Conservation (phyloP, 2,888 invertebrate species). For the Volucella inanis region DNA sequence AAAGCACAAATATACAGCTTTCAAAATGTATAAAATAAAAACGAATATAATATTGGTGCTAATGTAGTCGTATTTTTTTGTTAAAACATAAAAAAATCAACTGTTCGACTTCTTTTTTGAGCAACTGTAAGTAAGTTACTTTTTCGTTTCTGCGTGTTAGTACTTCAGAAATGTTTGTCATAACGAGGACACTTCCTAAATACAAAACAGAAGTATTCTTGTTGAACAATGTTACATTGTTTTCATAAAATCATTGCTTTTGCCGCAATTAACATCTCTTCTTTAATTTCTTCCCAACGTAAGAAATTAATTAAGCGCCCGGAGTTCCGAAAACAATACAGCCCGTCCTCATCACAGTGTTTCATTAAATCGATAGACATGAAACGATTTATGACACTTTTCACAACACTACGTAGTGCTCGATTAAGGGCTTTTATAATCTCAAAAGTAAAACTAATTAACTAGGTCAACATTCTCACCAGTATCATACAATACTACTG, state of each 20-base stretch:
- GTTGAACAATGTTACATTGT: too few species aligned
- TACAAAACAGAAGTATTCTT: too few species aligned
- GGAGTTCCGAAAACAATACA: slow-evolving; percentile 21
- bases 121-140: too few species aligned
- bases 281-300: background rate
- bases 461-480: slow-evolving; percentile 38
- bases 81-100: too few species aligned
- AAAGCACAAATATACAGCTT: too few species aligned
- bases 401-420: slow-evolving; percentile 20
- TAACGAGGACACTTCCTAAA: too few species aligned
- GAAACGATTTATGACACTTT: slow-evolving; percentile 32
- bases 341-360: background rate
- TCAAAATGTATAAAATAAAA: too few species aligned
- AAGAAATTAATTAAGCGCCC: slow-evolving; percentile 31
- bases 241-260: slow-evolving; percentile 8
- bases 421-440: background rate
- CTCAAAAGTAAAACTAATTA: slow-evolving; percentile 38
- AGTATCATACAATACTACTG: background rate
- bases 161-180: too few species aligned
- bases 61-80: too few species aligned
- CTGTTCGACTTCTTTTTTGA: too few species aligned
- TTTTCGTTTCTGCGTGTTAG: too few species aligned
- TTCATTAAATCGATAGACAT: slow-evolving; percentile 17
- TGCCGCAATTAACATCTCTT: slow-evolving; percentile 5
- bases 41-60: too few species aligned